A percentile compares a stretch with the other conserved stretches of the same genome.
These are phyloP conservation scores for Machaerirhynchus nigripectus DNA, from an alignment of 2,113 vertebrate genomes.

Conservation along the genomic window DNA sequence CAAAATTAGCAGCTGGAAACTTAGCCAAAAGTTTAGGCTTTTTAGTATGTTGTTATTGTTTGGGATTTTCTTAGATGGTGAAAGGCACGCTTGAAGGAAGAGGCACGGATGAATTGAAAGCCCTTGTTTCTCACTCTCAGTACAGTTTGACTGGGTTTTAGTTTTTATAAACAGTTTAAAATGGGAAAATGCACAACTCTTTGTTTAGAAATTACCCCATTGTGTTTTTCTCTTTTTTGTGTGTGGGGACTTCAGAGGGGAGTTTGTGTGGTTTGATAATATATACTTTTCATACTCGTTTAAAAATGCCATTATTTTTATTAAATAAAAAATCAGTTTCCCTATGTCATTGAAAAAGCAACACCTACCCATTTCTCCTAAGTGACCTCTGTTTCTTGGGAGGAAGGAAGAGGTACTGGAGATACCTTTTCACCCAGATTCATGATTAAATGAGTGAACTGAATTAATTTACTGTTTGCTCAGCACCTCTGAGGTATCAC, in stretches of 20 bases:
- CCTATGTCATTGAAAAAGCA: background rate
- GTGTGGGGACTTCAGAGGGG: background rate
- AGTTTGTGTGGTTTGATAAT: background rate
- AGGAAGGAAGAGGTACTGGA: background rate
- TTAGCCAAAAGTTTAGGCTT: background rate
- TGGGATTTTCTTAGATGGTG: constrained; percentile 59
- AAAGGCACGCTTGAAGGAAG: constrained; percentile 49
- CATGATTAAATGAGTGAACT: background rate
- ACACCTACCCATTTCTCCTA: background rate
- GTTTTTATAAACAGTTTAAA: constrained; percentile 31
- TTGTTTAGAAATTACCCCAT: constrained; percentile 39
- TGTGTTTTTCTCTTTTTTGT: background rate
- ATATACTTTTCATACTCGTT: background rate
- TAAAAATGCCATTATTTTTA: background rate
- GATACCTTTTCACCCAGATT: background rate
- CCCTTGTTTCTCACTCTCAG: background rate
- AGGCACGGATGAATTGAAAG: background rate
- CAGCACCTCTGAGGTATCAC: background rate
- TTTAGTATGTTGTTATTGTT: constrained; percentile 24
- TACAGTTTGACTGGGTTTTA: background rate
- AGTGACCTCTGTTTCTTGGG: background rate
- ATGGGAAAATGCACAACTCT: background rate
- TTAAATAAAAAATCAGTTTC: background rate
- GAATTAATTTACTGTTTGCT: background rate
- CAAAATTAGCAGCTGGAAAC: constrained; percentile 56